phyloP scores from a whole-genome alignment of 2,113 vertebrate genomes.

The Tragelaphus scriptus region DNA sequence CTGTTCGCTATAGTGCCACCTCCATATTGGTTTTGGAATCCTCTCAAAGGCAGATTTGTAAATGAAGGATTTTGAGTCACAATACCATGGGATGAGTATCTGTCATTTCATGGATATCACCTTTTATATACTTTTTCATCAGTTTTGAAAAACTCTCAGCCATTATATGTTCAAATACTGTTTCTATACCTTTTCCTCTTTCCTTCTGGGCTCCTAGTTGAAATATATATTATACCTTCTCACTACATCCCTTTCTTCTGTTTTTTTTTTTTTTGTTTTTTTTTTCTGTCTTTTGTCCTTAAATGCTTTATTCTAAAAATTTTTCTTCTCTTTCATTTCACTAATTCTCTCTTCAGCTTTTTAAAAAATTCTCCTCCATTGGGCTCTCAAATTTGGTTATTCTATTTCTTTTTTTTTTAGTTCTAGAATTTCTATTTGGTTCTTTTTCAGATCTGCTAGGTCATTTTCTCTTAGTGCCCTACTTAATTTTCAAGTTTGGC shows the following conservation, averaged over 20 bases:
- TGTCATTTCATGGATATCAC: background rate
- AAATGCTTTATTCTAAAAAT: background rate
- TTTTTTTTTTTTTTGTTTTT: background rate
- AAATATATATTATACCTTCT: background rate
- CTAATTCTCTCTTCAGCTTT: background rate
- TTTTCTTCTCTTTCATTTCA: background rate
- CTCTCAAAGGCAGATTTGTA: background rate
- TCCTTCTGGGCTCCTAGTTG: background rate
- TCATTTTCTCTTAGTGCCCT: background rate
- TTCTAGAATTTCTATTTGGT: background rate
- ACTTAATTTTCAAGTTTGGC: background rate
- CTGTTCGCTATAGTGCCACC: background rate
- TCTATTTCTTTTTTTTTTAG: background rate
- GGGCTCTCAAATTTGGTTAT: background rate
- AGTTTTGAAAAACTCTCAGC: background rate
- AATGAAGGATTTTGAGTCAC: background rate
- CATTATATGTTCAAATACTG: background rate
- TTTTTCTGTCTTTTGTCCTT: constrained; percentile 16
- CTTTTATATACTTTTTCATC: background rate
- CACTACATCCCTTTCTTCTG: background rate
- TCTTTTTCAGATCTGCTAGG: background rate
- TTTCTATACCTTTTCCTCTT: background rate
- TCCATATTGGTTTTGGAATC: background rate
- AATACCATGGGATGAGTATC: background rate
- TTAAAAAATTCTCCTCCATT: background rate